These are phyloP conservation scores for Anoplius nigerrimus DNA, from an alignment of 2,888 invertebrate genomes.

Conservation along the genomic window DNA sequence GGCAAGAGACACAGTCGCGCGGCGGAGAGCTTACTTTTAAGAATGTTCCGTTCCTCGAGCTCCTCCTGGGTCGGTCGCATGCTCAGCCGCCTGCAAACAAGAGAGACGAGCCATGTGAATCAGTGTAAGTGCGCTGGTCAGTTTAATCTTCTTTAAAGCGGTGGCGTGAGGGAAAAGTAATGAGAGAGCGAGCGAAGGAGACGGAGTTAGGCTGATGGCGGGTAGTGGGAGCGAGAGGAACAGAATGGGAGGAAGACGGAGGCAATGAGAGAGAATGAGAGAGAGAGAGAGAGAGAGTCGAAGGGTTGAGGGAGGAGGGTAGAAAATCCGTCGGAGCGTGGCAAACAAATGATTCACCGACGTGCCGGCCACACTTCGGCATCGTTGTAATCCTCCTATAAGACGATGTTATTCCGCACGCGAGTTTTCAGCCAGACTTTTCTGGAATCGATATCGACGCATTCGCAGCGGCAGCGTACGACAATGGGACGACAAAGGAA, in stretches of 20 bases:
- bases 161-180: not conserved
- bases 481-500: too few relatives aligned
- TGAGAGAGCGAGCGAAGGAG: not conserved
- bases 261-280: not conserved
- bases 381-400: conserved; percentile 35
- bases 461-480: too few relatives aligned
- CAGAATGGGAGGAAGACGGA: not conserved
- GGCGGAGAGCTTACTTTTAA: conserved; percentile 87
- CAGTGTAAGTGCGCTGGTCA: conserved; percentile 33
- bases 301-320: conserved; percentile 19
- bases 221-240: not conserved
- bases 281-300: conserved; percentile 2
- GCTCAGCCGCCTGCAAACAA: conserved; percentile 85
- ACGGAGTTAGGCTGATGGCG: not conserved
- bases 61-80: conserved; percentile 99
- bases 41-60: conserved; percentile 97
- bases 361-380: conserved; percentile 24
- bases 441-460: conserved; percentile 1
- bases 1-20: not conserved
- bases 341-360: conserved; percentile 51
- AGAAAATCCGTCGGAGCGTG: conserved; percentile 18
- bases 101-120: conserved; percentile 24
- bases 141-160: conserved; percentile 36
- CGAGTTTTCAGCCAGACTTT: conserved; percentile 12
- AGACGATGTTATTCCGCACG: conserved; percentile 27